phyloP scores from a whole-genome alignment of 2,113 vertebrate species.

The Trogon melanurus region DNA sequence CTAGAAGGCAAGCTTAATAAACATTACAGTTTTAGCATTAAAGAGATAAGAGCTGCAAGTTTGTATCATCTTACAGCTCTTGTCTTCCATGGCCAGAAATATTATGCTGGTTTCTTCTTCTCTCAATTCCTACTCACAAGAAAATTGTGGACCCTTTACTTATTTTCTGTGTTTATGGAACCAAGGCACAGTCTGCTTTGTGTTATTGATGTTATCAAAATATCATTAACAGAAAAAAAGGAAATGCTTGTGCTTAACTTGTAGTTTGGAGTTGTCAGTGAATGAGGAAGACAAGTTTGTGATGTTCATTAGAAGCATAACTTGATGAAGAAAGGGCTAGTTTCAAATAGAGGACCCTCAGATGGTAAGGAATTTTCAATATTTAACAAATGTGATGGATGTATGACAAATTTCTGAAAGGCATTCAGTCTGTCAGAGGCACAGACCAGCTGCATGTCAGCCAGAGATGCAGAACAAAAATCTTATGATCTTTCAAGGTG shows the following conservation, averaged over 20 bases:
- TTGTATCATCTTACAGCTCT: neutral
- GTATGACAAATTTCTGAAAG: neutral
- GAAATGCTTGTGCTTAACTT: neutral
- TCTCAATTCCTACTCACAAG: neutral
- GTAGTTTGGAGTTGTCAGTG: neutral
- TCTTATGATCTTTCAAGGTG: neutral
- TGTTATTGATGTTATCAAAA: neutral
- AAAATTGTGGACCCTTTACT: neutral
- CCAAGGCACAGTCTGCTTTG: neutral
- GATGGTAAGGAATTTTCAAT: neutral
- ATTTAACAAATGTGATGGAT: neutral
- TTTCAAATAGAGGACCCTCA: neutral
- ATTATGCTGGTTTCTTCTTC: neutral
- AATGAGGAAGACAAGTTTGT: neutral
- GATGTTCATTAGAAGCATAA: neutral
- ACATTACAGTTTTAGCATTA: neutral
- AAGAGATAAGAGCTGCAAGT: no score
- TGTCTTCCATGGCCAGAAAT: neutral
- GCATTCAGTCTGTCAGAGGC: neutral
- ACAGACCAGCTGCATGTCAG: neutral
- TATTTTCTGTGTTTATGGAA: neutral
- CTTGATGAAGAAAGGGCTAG: neutral
- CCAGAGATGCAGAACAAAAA: neutral
- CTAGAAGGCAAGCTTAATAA: neutral
- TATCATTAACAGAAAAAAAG: neutral